Percentiles rank a stretch among this genome's conserved stretches.
Conservation (phyloP, 2,888 invertebrate species). For the Mesoligia furuncula region DNA sequence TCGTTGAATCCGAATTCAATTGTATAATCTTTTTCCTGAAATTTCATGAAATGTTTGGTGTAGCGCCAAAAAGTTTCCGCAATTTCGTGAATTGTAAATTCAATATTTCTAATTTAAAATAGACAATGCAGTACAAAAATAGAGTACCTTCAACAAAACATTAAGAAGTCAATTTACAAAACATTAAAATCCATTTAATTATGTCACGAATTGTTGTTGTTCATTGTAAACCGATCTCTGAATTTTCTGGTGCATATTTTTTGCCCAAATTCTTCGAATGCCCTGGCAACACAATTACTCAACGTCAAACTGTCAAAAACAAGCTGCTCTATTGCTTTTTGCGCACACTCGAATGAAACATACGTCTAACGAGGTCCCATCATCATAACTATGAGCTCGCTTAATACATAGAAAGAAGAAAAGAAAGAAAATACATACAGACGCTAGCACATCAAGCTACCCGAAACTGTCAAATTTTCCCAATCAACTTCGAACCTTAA, state of each 20-base stretch:
- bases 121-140: conserved; percentile 20
- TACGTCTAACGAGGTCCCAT: not conserved
- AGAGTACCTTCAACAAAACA: conserved; percentile 8
- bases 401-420: too few relatives aligned
- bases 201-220: too few relatives aligned
- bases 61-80: conserved; percentile 17
- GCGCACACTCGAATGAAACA: conserved; percentile 1
- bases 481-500: too few relatives aligned
- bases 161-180: conserved; percentile 15
- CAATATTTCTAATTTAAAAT: conserved; percentile 1
- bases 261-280: conserved; percentile 17
- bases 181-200: conserved; percentile 4
- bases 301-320: conserved; percentile 48
- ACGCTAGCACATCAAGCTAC: too few relatives aligned
- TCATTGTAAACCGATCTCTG: conserved; percentile 1
- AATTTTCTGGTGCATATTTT: conserved; percentile 22
- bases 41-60: conserved; percentile 2
- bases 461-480: too few relatives aligned
- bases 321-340: conserved; percentile 31
- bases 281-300: conserved; percentile 42
- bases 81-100: not conserved
- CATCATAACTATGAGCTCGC: not conserved
- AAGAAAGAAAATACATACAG: too few relatives aligned
- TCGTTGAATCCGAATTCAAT: not conserved
- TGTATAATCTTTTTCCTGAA: not conserved